These are phyloP conservation scores for Zoroaster sp. DNA, from an alignment of 53 echinoderm and acorn worm genomes.

Conservation along the genomic window DNA sequence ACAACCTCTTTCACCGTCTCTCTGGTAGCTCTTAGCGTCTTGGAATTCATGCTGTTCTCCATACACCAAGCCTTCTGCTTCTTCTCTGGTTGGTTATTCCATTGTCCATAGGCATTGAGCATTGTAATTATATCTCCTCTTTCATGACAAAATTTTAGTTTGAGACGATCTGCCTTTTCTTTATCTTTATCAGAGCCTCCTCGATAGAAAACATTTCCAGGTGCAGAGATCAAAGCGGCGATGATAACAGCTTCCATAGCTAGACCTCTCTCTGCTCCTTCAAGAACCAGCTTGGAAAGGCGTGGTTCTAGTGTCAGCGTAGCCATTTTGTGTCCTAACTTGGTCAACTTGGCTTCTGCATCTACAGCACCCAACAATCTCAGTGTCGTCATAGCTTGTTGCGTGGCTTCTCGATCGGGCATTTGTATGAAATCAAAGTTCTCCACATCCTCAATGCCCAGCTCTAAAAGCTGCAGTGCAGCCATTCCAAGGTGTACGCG, in stretches of 20 bases:
- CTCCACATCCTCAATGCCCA: slow-evolving; percentile 59
- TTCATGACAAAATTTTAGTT: slow-evolving; percentile 50
- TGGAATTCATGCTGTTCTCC: slow-evolving; percentile 54
- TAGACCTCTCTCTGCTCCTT: slow-evolving; percentile 24
- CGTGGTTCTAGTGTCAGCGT: slow-evolving; percentile 53
- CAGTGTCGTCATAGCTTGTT: slow-evolving; percentile 45
- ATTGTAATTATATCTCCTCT: slow-evolving; percentile 60
- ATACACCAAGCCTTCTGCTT: slow-evolving; percentile 50
- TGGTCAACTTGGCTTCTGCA: slow-evolving; percentile 21
- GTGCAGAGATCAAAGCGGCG: slow-evolving; percentile 59
- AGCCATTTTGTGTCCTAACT: slow-evolving; percentile 55
- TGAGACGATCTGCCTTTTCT: slow-evolving; percentile 46
- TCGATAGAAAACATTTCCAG: slow-evolving; percentile 56
- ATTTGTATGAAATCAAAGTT: slow-evolving; percentile 64
- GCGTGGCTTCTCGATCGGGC: slow-evolving; percentile 49
- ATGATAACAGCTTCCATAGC: slow-evolving; percentile 44
- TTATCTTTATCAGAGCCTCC: slow-evolving; percentile 61
- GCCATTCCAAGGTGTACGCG: slow-evolving; percentile 72
- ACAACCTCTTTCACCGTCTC: slow-evolving; percentile 43
- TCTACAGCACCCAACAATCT: slow-evolving; percentile 56
- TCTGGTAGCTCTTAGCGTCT: slow-evolving; percentile 29
- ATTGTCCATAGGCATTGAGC: slow-evolving; percentile 47
- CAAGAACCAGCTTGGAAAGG: slow-evolving; percentile 61
- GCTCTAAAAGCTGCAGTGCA: slow-evolving; percentile 58
- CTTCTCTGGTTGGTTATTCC: slow-evolving; percentile 47